Base-by-base conservation (phyloP, 1,140 invertebrate species). In the Vollenhovia emeryi region DNA sequence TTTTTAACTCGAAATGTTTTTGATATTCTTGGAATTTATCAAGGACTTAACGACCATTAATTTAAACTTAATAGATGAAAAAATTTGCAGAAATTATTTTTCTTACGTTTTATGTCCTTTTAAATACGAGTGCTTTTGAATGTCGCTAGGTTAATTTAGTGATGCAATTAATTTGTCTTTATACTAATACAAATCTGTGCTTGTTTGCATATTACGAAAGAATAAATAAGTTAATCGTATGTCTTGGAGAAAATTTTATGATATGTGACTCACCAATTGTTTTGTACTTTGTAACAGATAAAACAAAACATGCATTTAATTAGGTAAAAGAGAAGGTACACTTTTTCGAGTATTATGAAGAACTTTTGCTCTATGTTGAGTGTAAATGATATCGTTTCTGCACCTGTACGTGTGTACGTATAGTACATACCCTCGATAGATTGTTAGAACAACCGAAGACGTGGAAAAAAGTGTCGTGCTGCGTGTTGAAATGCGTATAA, bases 401-500 rank as follows among this genome's bases (percentile, higher is more conserved):
- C n/a, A n/a, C n/a, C n/a, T n/a, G n/a, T n/a, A n/a, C n/a, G n/a
- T n/a, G n/a, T n/a, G n/a, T n/a, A n/a, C n/a, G n/a, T n/a, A n/a
- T n/a, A n/a, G n/a, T n/a, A n/a, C n/a, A n/a, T n/a, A n/a, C 33
- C 13, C 74, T 45, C 4, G 24, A 75, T 75, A 13, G 27, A 30
- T 43, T 36, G 24, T 36, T 60, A 52, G n/a, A 24, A 21, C n/a
- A 40, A 24, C 30, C 60, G 9, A 36, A 50, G 13, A 27, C 43
- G 52, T 64, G 40, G 43, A 66, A 50, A 79, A 79, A 79, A 66
- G 48, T 48, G 75, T 78, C 57, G 27, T 66, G 30, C 21, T 27
- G 30, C 40, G 24, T 27, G 40, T 66, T 52, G 45, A 79, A 79
- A 50, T 79, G 15, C 60, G n/a, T 66, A 68, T 79, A 64, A 79